Evolutionary conservation across 35 echinoderm and acorn worm species (phyloP).

Genomic region (Lytechinus variegatus): DNA sequence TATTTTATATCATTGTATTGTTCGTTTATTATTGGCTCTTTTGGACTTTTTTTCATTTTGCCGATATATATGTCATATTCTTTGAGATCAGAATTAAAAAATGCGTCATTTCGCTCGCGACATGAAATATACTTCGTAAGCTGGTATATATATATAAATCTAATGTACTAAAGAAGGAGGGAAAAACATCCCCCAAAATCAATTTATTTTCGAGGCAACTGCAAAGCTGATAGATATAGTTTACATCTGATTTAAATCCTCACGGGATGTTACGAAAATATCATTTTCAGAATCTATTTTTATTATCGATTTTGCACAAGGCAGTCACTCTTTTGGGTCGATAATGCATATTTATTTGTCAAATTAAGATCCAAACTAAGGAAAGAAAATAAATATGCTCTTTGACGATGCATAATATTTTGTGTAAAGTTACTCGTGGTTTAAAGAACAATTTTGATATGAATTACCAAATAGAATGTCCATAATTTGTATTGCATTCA

Average conservation of each 20-base stretch:
- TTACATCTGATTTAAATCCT: background rate
- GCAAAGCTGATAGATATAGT: background rate
- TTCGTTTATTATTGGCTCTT: no score
- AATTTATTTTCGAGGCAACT: background rate
- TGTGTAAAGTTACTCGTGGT: no score
- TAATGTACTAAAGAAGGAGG: background rate
- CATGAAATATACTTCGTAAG: background rate
- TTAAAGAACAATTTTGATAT: no score
- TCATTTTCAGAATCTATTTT: conserved; percentile 14
- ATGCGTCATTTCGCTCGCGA: background rate
- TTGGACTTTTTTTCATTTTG: no score
- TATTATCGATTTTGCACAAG: background rate
- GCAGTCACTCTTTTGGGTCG: background rate
- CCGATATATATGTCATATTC: no score
- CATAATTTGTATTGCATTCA: no score
- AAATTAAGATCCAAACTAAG: no score
- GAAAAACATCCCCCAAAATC: background rate
- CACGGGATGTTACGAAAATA: background rate
- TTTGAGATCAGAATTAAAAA: background rate
- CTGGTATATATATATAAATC: background rate
- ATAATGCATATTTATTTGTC: background rate
- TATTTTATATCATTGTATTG: no score
- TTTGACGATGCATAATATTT: no score
- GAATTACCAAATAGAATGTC: no score
- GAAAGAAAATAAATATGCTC: no score